Evolutionary conservation across 2,888 invertebrate genomes (phyloP).

Genomic region (Lamellibrachia columna): DNA sequence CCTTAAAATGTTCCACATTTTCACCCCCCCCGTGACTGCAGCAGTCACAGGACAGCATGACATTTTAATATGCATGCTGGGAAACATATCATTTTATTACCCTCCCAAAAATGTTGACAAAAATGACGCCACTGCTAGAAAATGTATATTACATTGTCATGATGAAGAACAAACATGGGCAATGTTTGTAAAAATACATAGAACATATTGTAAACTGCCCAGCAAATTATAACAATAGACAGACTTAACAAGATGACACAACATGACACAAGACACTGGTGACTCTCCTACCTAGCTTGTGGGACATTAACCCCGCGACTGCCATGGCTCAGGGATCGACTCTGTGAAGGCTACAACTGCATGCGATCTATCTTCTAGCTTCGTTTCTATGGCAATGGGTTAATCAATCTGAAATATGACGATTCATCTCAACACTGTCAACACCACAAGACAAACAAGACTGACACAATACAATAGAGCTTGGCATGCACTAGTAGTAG

Average conservation of each 20-base stretch:
- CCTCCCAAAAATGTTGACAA: not conserved
- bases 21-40: not conserved
- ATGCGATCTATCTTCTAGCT: conserved; percentile 16
- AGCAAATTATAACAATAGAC: not conserved
- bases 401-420: conserved; percentile 6
- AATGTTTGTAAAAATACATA: not conserved
- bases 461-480: not conserved
- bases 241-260: not conserved
- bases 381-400: not conserved
- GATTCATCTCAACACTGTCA: not conserved
- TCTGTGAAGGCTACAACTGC: not conserved
- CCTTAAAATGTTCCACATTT: not conserved
- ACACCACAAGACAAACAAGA: not conserved
- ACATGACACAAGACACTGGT: not conserved
- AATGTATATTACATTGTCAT: not conserved
- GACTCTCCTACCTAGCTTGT: conserved; percentile 6
- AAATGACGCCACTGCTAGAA: not conserved
- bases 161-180: not conserved
- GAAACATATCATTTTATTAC: not conserved
- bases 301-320: conserved; percentile 11
- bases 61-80: not conserved
- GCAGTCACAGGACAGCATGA: not conserved
- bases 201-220: not conserved
- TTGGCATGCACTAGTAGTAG: not conserved
- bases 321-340: not conserved